Percentiles rank a stretch among this genome's conserved stretches.
Conservation (phyloP, 2,113 vertebrate genomes). For the Prunella himalayana region DNA sequence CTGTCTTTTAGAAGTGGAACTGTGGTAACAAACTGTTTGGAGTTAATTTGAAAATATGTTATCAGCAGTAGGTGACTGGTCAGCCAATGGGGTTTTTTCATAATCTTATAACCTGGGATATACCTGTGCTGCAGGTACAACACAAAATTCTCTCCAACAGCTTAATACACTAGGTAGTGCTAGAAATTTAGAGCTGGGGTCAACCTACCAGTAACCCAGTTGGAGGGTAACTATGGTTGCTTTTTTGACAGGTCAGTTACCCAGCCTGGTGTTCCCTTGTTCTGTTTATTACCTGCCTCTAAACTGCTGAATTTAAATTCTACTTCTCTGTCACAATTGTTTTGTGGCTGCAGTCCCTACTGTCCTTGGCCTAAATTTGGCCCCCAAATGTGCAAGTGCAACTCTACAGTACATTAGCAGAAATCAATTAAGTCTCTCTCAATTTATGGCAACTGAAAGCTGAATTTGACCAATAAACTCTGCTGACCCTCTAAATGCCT, state of each 20-base stretch:
- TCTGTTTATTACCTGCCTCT: neutral
- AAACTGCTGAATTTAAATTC: neutral
- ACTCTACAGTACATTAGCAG: neutral
- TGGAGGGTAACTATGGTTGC: neutral
- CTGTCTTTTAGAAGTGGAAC: neutral
- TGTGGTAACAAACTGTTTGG: neutral
- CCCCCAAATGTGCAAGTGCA: neutral
- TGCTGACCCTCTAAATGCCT: neutral
- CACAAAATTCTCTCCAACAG: neutral
- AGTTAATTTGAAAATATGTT: neutral
- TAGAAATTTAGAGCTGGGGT: neutral
- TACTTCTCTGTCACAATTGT: neutral
- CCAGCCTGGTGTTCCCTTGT: neutral
- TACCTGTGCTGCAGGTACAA: neutral
- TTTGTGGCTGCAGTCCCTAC: neutral
- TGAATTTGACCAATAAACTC: conserved; percentile 2
- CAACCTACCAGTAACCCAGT: neutral
- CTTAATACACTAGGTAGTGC: neutral
- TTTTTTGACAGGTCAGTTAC: neutral
- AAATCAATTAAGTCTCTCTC: conserved; percentile 36
- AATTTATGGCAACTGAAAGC: conserved; percentile 6
- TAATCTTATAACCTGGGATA: neutral
- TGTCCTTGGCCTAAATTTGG: conserved; percentile 32
- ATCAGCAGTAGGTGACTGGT: neutral
- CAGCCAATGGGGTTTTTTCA: neutral